A percentile compares a stretch with the other conserved stretches of the same genome.
Evolutionary conservation across 2,113 vertebrate species (phyloP).

Genomic region (Saccopteryx bilineata): DNA sequence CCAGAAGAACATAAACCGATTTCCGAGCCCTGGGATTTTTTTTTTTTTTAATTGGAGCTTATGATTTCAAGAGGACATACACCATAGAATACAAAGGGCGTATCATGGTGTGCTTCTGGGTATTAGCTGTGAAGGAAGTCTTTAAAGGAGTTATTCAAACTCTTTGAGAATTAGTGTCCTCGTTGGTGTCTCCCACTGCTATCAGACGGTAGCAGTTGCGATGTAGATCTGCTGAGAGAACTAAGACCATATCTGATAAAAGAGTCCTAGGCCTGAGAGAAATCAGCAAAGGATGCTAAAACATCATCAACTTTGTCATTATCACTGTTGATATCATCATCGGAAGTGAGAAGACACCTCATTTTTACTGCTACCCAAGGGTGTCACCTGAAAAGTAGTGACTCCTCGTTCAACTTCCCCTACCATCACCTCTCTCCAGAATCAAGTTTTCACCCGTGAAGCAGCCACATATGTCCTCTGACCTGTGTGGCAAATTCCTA

Average conservation of each 20-base stretch:
- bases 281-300: neutral
- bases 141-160: neutral
- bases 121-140: neutral
- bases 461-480: neutral
- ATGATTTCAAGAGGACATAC: neutral
- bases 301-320: neutral
- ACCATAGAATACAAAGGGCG: neutral
- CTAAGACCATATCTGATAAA: neutral
- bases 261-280: neutral
- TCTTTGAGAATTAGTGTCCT: neutral
- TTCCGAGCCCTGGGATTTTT: neutral
- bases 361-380: neutral
- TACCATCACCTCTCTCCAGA: neutral
- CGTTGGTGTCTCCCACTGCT: neutral
- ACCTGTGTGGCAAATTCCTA: neutral
- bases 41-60: conserved; percentile 18
- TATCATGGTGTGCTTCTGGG: neutral
- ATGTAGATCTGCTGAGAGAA: neutral
- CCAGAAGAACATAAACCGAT: neutral
- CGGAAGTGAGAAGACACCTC: neutral
- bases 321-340: neutral
- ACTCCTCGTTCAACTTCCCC: neutral
- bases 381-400: neutral
- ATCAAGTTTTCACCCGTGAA: neutral
- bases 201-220: neutral